These are phyloP conservation scores for Coregonus sp. DNA, from an alignment of 2,797 vertebrate species.

Conservation along the genomic window DNA sequence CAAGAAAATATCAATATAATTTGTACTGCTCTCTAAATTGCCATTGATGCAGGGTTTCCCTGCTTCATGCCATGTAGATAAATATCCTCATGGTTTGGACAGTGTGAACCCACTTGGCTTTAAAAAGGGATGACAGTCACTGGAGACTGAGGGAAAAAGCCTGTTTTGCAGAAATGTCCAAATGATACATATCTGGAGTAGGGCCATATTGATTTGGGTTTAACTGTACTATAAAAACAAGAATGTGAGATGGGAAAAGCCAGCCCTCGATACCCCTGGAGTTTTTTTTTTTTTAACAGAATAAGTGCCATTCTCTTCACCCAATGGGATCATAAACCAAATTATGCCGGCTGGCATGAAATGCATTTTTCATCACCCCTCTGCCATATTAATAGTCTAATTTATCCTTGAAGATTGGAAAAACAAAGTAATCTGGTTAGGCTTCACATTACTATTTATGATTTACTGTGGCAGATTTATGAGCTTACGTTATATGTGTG, in stretches of 20 bases:
- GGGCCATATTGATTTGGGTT: conserved; percentile 15
- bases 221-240: conserved; percentile 10
- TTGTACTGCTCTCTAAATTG: neutral
- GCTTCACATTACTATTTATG: conserved; percentile 20
- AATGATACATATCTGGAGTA: neutral
- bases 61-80: neutral
- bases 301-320: neutral
- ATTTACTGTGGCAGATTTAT: conserved; percentile 13
- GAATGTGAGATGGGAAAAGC: neutral
- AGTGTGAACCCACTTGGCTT: conserved; percentile 1
- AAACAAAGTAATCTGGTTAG: conserved; percentile 16
- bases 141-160: neutral
- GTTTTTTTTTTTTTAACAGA: neutral
- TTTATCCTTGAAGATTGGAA: conserved; percentile 18
- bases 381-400: conserved; percentile 8
- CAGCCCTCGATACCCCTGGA: neutral
- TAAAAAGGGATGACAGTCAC: neutral
- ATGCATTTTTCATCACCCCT: neutral
- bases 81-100: neutral
- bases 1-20: neutral
- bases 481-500: conserved; percentile 19
- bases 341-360: neutral
- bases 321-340: neutral
- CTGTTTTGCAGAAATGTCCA: conserved; percentile 13
- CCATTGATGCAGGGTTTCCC: neutral